A percentile compares a stretch with the other conserved stretches of the same genome.
Evolutionary conservation across 2,888 invertebrate species (phyloP).

Genomic region (Dione juno): DNA sequence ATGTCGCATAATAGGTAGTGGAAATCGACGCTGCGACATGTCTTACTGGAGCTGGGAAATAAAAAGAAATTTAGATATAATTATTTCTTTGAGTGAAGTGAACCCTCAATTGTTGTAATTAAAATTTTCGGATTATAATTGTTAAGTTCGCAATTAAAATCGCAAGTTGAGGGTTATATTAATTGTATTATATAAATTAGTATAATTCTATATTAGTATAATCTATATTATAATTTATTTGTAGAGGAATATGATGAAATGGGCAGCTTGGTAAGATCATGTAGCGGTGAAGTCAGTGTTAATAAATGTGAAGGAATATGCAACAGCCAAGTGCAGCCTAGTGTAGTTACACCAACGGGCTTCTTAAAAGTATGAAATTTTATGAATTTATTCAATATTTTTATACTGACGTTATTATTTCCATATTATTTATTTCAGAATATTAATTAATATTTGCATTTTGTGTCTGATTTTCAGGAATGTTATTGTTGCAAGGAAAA

Average conservation of each 20-base stretch:
- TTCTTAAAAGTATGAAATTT: constrained; percentile 88
- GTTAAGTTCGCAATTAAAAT: no score
- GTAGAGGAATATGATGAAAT: constrained; percentile 94
- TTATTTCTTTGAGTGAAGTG: no score
- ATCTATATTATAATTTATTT: constrained; percentile 23
- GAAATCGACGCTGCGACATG: no score
- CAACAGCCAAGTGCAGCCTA: constrained; percentile 95
- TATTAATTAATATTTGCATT: background rate
- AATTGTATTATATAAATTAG: no score
- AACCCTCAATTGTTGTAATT: no score
- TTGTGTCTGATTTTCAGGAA: constrained; percentile 84
- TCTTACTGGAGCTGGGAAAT: no score
- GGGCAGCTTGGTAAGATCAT: constrained; percentile 92
- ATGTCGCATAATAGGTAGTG: no score
- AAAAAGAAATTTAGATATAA: no score
- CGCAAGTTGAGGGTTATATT: no score
- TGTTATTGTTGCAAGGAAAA: constrained; percentile 96
- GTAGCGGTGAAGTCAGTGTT: constrained; percentile 94
- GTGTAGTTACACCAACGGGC: constrained; percentile 93
- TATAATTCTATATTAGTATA: background rate
- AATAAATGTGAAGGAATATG: constrained; percentile 98
- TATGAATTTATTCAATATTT: background rate
- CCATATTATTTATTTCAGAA: no score
- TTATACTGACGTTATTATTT: background rate
- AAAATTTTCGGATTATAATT: no score